Evolutionary conservation across 2,797 vertebrate genomes (phyloP).

Genomic region (Chaenodraco wilsoni): DNA sequence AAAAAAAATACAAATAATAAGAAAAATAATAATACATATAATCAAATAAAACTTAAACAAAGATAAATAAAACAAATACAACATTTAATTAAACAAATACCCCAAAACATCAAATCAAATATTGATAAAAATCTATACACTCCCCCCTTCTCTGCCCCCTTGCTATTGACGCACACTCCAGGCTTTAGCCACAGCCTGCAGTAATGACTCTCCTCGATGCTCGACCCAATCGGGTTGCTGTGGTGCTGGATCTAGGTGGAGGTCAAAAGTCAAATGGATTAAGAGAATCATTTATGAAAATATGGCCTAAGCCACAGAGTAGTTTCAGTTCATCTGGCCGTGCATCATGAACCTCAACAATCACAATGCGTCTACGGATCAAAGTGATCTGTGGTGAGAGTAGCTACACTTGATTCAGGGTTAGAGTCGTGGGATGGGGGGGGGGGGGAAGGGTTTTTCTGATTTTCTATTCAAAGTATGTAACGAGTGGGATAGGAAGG

Average conservation of each 20-base stretch:
- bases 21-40: no score
- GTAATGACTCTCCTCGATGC: conserved; percentile 7
- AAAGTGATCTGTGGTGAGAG: conserved; percentile 29
- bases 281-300: conserved; percentile 61
- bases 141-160: no score
- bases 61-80: no score
- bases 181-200: conserved; percentile 19
- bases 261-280: conserved; percentile 57
- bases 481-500: neutral
- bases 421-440: conserved; percentile 43
- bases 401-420: conserved; percentile 28
- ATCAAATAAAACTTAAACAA: no score
- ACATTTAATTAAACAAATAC: no score
- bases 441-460: conserved; percentile 16
- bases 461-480: neutral
- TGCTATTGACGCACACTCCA: conserved; percentile 10
- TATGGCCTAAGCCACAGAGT: conserved; percentile 55
- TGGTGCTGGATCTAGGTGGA: conserved; percentile 40
- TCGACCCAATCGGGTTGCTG: neutral
- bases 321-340: conserved; percentile 16
- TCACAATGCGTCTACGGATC: conserved; percentile 30
- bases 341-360: conserved; percentile 19
- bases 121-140: no score
- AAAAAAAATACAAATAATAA: no score
- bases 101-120: no score